Evolutionary conservation across 2,113 vertebrate genomes (phyloP), one percentile per base, ranked within the genome.

Genomic region (Eulemur rufifrons): DNA sequence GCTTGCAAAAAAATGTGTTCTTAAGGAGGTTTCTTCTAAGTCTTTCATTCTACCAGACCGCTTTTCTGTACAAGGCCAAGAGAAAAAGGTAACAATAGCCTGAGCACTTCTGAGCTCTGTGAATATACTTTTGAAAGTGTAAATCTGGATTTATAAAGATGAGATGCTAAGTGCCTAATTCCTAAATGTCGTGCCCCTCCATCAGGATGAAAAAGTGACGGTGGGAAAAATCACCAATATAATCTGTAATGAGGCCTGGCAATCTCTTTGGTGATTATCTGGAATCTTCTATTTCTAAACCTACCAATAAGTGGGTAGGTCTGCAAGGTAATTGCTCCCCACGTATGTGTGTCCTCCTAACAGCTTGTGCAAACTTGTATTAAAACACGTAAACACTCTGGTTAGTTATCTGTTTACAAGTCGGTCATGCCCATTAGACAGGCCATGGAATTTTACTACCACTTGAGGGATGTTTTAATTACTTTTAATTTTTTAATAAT

Each of bases 401-500:
- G 81, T 76, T 54, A 56, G 52, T 73, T 20, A 45, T 61, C 77
- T 86, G 37, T 93, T 95, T 89, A 91, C 17, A 84, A 80, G 78
- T 56, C 63, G 32, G 11, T 29, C 23, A 8, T 73, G 50, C 63
- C 88, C 78, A 96, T 87, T 84, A 92, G 50, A 83, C 4, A 94
- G 59, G 21, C 47, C 34, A 56, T 15, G n/a, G 50, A 45, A 91
- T 93, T 93, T 93, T 86, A 93, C 61, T 86, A 91, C 83, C 42
- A 84, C 13, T 84, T 96, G 68, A 89, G 74, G 50, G 61, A 78
- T 80, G 14, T 74, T 73, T 95, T 95, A 93, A 96, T 80, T 91
- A 69, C 86, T 89, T 64, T 91, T 50, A 86, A 96, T 78, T 93
- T 86, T 94, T 91, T 9, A 71, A 95, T 84, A 89, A 95, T 81